Conservation (phyloP, 23 tunicate genomes). For the Ascidia mentula region DNA sequence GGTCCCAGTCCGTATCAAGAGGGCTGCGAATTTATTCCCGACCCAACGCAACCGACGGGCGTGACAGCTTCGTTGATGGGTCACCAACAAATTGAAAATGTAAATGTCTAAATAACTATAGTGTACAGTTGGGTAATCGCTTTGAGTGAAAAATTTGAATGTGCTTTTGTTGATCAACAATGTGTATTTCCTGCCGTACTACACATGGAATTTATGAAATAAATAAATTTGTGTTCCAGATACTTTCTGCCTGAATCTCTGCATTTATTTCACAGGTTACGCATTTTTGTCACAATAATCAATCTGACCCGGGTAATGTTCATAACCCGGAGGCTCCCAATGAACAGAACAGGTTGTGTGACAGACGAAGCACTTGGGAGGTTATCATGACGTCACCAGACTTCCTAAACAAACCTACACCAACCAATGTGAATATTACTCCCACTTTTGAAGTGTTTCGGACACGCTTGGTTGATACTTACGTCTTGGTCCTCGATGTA, state of each 20-base stretch:
- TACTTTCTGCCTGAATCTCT: too few relatives aligned
- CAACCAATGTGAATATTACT: background rate
- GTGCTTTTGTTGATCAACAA: background rate
- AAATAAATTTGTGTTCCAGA: too few relatives aligned
- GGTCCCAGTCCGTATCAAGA: conserved; percentile 33
- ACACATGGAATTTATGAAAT: too few relatives aligned
- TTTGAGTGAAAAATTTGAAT: background rate
- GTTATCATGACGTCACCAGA: conserved; percentile 48
- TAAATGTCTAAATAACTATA: too few relatives aligned
- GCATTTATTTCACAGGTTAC: conserved; percentile 31
- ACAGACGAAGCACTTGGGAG: conserved; percentile 55
- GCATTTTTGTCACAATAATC: conserved; percentile 54
- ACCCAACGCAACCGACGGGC: conserved; percentile 18
- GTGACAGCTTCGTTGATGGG: conserved; percentile 52
- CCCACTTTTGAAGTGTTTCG: conserved; percentile 40
- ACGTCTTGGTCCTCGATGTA: conserved; percentile 63
- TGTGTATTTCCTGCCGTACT: too few relatives aligned
- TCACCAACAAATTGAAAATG: conserved; percentile 41
- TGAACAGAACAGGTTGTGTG: conserved; percentile 80
- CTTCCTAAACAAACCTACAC: conserved; percentile 34
- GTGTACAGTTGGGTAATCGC: background rate
- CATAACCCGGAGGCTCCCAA: conserved; percentile 78
- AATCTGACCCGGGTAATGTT: conserved; percentile 28
- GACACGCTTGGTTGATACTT: background rate
- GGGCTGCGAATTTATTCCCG: conserved; percentile 57